These are phyloP conservation scores for Mystacornis crossleyi DNA, from an alignment of 2,113 vertebrate genomes.

Conservation along the genomic window DNA sequence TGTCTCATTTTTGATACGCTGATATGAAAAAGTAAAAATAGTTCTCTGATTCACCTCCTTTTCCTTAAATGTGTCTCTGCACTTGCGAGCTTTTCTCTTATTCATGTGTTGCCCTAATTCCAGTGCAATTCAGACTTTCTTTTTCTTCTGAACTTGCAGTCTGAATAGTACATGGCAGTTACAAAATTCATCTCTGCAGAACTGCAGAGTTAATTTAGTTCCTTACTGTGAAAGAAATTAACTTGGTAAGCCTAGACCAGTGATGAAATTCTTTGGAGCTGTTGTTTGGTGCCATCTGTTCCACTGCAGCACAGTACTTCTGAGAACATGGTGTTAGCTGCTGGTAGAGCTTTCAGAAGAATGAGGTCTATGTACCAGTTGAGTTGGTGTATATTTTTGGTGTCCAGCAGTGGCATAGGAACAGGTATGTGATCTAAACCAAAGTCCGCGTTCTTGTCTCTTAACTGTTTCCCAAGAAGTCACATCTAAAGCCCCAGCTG, in stretches of 20 bases:
- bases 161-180: background rate
- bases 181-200: constrained; percentile 2
- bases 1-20: background rate
- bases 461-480: background rate
- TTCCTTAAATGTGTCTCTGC: background rate
- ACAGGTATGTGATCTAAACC: background rate
- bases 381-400: background rate
- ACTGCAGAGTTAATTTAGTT: background rate
- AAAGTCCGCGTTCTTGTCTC: background rate
- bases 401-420: background rate
- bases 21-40: background rate
- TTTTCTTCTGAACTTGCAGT: background rate
- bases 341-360: background rate
- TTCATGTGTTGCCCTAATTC: background rate
- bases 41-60: background rate
- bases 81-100: background rate
- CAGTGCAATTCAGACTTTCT: background rate
- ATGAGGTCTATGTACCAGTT: background rate
- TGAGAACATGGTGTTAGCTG: background rate
- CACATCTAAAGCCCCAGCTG: background rate
- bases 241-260: background rate
- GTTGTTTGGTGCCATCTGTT: background rate
- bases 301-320: background rate
- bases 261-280: background rate
- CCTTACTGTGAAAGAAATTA: background rate